Conservation (phyloP, 2,888 invertebrate species). For the Nymphalis urticae region DNA sequence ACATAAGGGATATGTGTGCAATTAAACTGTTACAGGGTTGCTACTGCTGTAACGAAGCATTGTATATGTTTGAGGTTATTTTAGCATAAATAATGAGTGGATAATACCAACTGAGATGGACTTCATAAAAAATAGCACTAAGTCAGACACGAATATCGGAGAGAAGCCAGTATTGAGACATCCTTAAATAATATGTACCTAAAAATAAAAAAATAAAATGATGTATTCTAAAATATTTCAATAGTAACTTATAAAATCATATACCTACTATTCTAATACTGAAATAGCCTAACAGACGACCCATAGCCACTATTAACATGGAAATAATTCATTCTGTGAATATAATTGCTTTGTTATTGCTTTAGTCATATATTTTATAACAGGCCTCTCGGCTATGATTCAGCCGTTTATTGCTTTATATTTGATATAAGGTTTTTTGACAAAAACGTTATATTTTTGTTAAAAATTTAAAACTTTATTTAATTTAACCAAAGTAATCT, state of each 20-base stretch:
- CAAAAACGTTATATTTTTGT: not conserved
- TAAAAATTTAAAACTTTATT: no score
- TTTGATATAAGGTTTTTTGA: conserved; percentile 19
- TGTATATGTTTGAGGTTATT: no score
- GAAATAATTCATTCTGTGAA: conserved; percentile 33
- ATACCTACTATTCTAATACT: not conserved
- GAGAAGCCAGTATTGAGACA: no score
- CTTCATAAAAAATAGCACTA: no score
- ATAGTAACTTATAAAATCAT: not conserved
- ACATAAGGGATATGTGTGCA: no score
- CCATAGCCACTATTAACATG: conserved; percentile 29
- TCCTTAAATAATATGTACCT: no score
- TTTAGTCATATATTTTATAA: conserved; percentile 34
- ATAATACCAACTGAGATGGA: no score
- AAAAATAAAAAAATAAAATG: not conserved
- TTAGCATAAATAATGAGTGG: no score
- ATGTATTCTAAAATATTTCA: not conserved
- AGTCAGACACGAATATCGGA: no score
- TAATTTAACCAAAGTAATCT: no score
- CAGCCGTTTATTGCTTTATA: conserved; percentile 19
- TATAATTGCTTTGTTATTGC: conserved; percentile 37
- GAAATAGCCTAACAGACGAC: conserved; percentile 18
- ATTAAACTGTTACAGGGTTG: no score
- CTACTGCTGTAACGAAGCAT: no score
- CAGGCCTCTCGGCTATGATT: conserved; percentile 16